Base-by-base conservation (phyloP, 2,888 invertebrate species). In the Salpingus planirostris region DNA sequence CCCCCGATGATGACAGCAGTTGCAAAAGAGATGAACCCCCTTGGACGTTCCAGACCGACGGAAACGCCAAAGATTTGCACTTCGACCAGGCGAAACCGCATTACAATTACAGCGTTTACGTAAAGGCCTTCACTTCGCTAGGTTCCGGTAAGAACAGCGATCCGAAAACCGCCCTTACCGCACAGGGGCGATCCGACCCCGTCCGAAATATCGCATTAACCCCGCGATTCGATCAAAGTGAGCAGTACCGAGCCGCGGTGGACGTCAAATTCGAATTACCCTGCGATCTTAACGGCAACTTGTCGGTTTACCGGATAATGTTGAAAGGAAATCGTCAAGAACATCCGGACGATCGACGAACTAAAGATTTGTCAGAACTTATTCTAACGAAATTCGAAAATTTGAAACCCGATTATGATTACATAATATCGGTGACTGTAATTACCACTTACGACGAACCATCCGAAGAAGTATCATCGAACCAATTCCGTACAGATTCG, bases 401-500 rank as follows among this genome's bases (percentile, higher is more conserved):
- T 21, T 35, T 51, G 34, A 27, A 38, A 37, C 47, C 52, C 10
- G 45, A 48, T 31, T 44, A 36, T 29, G 3, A 24, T 7, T 54
- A 54, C 29, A 25, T 2, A 4, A 29, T 41, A 23, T 5, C 13
- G 8, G 31, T 49, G 13, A 30, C 10, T 1, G 39, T 33, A 1
- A 11, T 21, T 2, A 43, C 39, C 25, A 23, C 26, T n/a, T 4
- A 29, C 13, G 26, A 27, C 12, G 12, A 10, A 13, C 37, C 36
- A 6, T 11, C 12, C 13, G 7, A 24, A 5, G 3, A 32, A 11
- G 8, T 8, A 13, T 15, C 24, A 12, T 11, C 26, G n/a, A 12
- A 11, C 3, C 14, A 11, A 10, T 27, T 22, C 21, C 31, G 21
- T 7, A 21, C 24, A 3, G 14, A 33, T 12, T 21, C 24, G 5